Base-by-base conservation (phyloP, 1,140 invertebrate genomes). In the Rhopalosiphum padi region DNA sequence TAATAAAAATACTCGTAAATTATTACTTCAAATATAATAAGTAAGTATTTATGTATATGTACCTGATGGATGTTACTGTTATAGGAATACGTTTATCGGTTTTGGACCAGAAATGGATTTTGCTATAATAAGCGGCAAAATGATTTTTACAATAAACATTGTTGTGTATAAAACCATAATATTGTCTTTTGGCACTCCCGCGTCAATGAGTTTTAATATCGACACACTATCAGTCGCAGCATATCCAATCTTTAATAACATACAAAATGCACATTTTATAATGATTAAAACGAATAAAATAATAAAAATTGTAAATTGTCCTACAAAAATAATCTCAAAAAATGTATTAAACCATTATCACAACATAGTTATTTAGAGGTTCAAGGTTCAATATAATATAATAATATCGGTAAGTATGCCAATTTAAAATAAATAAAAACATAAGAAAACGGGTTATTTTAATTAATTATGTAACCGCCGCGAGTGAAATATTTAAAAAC, bases 101-200 rank as follows among this genome's bases (percentile, higher is more conserved):
- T 96, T 96, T 0, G 98, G 97, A 15, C 99, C 99, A 46, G 97
- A 96, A 0, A 98, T 99, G 95, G 99, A 98, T 95, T 97, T 98
- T 22, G 97, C 97, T 94, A 99, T 97, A 53, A 98, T 95, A 90
- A 99, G 95, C 25, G 99, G 99, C 94, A 99, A 96, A 51, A 99
- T 95, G 87, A 99, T 98, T 96, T 99, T 99, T 53, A 99, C 95
- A 21, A 99, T 99, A 85, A 99, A 97, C 95, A 99, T 96, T 7
- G 99, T 98, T 30, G 99, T 97, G 21, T 97, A 97, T 94, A 99
- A 96, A 68, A 99, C 95, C 0, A 99, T 99, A 88, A 99, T 95
- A 94, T 98, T 97, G 95, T 99, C 99, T 95, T 99, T 99, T 1
- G 98, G 98, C 85, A 99, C 97, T 43, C 99, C 99, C 85, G 97